Base-by-base conservation (phyloP, 2,797 vertebrate genomes). In the Dryobates pubescens region DNA sequence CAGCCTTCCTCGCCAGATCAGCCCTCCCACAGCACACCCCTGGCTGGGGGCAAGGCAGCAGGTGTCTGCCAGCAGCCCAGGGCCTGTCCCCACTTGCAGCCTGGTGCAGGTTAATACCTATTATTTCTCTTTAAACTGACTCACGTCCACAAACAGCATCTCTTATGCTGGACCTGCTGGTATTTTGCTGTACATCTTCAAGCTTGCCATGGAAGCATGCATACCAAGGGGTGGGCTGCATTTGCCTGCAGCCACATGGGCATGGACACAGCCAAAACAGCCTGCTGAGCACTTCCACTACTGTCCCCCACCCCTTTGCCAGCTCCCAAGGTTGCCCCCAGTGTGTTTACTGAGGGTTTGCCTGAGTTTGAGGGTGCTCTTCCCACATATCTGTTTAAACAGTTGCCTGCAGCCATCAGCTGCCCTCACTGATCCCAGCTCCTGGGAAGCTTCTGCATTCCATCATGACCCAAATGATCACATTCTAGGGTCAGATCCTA, bases 261-360 rank as follows among this genome's bases (percentile, higher is more conserved):
- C 64, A 38, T 0, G 1, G 18, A 18, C 10, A 34, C 0, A 5
- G 45, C 30, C 88, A 36, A 75, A 61, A 54, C n/a, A 8, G 29
- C 38, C 30, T 41, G 43, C 17, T 1, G 3, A 73, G 27, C 2
- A 0, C 30, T 82, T 41, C 71, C 5, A 1, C 47, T 3, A 2
- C 56, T 64, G 36, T 27, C 32, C 62, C n/a, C 32, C 9, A 3
- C 19, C 5, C 16, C 41, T 62, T 45, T 1, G 4, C 32, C 36
- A 53, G 61, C 30, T 49, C 47, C 57, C 0, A 0, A 67, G 54
- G 29, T 26, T 71, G 43, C 10, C 15, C 8, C 17, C 1, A 0
- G 15, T 32, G 45, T 15, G 29, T 47, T 83, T 64, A 45, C 30
- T 34, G 0, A 1, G 71, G 17, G 32, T 72, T 69, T 2, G 0